These are phyloP conservation scores for Drosophila subquinaria DNA, from an alignment of 2,888 invertebrate genomes.

Conservation along the genomic window DNA sequence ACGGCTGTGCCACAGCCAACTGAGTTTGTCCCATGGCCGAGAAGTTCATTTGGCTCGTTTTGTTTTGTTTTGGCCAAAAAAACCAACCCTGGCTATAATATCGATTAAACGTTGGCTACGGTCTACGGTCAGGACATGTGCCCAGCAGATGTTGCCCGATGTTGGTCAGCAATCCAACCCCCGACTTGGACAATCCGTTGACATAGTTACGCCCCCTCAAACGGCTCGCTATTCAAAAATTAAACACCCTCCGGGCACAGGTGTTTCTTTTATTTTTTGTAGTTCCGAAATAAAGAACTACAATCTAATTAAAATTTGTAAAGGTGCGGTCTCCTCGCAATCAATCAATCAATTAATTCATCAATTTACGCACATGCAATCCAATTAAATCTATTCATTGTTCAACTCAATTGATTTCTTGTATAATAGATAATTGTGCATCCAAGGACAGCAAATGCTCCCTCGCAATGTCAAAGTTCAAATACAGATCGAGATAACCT, in stretches of 20 bases:
- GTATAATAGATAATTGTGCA: constrained; percentile 23
- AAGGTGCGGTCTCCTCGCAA: constrained; percentile 10
- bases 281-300: too few relatives aligned
- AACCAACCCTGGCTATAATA: constrained; percentile 58
- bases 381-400: constrained; percentile 45
- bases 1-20: constrained; percentile 67
- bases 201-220: constrained; percentile 10
- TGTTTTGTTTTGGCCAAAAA: constrained; percentile 69
- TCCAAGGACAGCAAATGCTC: constrained; percentile 35
- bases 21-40: constrained; percentile 54
- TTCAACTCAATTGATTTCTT: constrained; percentile 4
- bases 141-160: constrained; percentile 52
- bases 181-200: constrained; percentile 22
- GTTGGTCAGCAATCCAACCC: constrained; percentile 74
- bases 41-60: constrained; percentile 11
- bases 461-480: constrained; percentile 46
- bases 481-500: constrained; percentile 6
- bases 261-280: constrained; percentile 24
- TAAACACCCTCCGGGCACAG: constrained; percentile 21
- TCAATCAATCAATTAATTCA: constrained; percentile 48
- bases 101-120: constrained; percentile 74
- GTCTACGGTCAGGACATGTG: constrained; percentile 40
- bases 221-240: neutral
- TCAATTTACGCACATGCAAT: constrained; percentile 30
- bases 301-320: constrained; percentile 3